Base-by-base conservation (phyloP, 1,140 invertebrate genomes). In the Drosophila equinoxialis region DNA sequence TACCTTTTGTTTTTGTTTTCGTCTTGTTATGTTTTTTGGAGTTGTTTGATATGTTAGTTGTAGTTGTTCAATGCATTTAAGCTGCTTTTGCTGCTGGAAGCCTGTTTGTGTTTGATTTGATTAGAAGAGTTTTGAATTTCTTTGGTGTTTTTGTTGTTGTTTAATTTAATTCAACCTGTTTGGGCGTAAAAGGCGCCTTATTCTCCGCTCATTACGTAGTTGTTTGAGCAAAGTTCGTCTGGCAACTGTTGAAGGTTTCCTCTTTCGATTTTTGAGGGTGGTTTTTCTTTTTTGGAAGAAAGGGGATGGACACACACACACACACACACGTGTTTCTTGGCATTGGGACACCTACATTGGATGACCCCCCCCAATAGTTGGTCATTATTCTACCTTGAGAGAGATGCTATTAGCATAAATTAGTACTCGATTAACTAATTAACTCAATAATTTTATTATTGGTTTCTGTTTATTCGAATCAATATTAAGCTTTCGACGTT, bases 201-300 rank as follows among this genome's bases (percentile, higher is more conserved):
- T 51, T 51, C 45, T 51, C 45, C 45, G 45, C 17, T 51, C 17
- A 51, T 51, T 51, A 51, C 45, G 45, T 51, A 51, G 45, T 51
- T 51, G 45, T 51, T 51, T 20, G 45, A 51, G 10, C 45, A 51
- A 51, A 20, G 33, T 59, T 11, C 17, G 57, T 59, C 7, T 59
- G 33, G 14, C 33, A 59, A 59, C 57, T 59, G 57, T 37, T 59
- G 57, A 59, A 39, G 26, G 17, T n/a, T 37, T 37, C 35, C 33
- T 10, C 33, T 59, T 37, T 14, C n/a, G 30, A 30, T 37, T 39
- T 57, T 59, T 37, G 33, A 35, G 57, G 68, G 55, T 37, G 42
- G 70, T 35, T 74, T 63, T 42, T 60, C 66, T 26, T 4, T 26
- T 26, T 26, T 23, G 39, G 41, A 26, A 37, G 78, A 59, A 59